These are phyloP conservation scores for Chirona hameri DNA, from an alignment of 2,888 invertebrate species.

Conservation along the genomic window DNA sequence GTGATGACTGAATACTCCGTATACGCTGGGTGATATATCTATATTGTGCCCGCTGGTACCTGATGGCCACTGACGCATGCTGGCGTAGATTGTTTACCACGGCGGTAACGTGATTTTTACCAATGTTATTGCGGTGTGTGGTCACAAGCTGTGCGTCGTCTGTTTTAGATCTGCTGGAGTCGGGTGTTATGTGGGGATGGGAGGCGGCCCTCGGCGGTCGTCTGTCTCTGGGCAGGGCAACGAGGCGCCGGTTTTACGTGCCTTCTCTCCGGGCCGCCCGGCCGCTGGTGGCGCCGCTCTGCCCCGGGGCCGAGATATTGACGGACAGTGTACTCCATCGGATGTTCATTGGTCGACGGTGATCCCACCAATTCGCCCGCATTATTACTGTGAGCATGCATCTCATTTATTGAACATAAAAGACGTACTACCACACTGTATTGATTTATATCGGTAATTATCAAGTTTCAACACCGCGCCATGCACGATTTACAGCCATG, in stretches of 20 bases:
- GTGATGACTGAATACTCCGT: not conserved
- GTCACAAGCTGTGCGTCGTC: not conserved
- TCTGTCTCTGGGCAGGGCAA: not conserved
- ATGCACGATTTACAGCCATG: no score
- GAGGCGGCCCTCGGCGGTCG: no score
- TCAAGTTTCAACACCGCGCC: no score
- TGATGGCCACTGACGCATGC: not conserved
- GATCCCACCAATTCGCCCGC: not conserved
- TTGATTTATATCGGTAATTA: no score
- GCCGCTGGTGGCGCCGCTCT: no score
- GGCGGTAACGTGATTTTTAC: not conserved
- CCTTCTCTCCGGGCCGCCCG: not conserved
- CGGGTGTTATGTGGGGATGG: no score
- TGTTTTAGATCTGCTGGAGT: not conserved
- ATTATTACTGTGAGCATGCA: not conserved
- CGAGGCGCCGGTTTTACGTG: not conserved
- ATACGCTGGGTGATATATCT: not conserved
- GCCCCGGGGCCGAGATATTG: no score
- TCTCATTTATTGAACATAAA: conserved; percentile 9
- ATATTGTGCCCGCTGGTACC: not conserved
- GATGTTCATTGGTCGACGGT: no score
- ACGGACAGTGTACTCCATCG: no score
- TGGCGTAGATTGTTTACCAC: not conserved
- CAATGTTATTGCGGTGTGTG: not conserved
- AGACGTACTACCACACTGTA: not conserved